Base-by-base conservation (phyloP, 2,888 invertebrate species). In the Patella ulyssiponensis region DNA sequence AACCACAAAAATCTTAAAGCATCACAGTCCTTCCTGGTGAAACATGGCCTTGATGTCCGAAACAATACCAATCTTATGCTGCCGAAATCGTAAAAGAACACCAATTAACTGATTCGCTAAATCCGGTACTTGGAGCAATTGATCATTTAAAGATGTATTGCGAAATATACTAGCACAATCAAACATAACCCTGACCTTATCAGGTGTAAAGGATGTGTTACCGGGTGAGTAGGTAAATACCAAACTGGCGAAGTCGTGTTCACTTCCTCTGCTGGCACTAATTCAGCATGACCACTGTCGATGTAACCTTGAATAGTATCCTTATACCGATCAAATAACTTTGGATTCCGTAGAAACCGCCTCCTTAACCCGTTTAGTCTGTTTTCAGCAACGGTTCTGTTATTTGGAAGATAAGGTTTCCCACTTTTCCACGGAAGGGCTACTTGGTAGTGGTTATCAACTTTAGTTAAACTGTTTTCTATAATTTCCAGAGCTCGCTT, bases 151-250 rank as follows among this genome's bases (percentile, higher is more conserved):
- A 11, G 77, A 77, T 17, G 70, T 75, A 12, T 69, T 75, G 14
- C 44, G 33, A 69, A 58, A 75, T 51, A 79, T 12, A 75, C 71
- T 17, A 79, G 56, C 17, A 78, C n/a, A 17, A 54, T 33, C 51
- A 56, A 56, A 56, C 17, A 56, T 4, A 14, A 56, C 56, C 2
- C 56, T 56, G 15, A 56, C 56, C 56, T 71, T 78, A n/a, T 64
- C 78, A n/a, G 74, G 74, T 64, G 79, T 79, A 7, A 51, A 5
- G 51, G 75, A 70, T 77, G 64, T 12, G 70, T 9, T 3, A 80
- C 80, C 11, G 76, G 53, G 70, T 76, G 76, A 51, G 80, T 79
- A 2, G 80, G 80, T 9, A 80, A 33, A 71, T 80, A 80, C 77
- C 79, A 80, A 64, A 64, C 14, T 14, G 20, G 64, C n/a, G n/a